phyloP scores from a whole-genome alignment of 1,140 invertebrate species.

The Mylabris phalerata region DNA sequence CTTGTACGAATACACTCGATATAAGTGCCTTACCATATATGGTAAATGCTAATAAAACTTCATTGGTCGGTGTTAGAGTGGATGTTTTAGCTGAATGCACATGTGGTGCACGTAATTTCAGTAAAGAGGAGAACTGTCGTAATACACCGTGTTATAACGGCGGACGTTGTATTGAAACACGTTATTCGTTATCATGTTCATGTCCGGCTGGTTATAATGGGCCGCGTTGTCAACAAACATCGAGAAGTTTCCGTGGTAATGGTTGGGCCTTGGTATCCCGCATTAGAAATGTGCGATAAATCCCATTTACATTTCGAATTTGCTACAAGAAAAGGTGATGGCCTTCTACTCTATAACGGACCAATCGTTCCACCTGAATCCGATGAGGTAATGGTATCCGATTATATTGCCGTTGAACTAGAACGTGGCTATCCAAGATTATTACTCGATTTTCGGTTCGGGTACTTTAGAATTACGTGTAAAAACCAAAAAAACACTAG shows the following conservation, averaged over 20 bases:
- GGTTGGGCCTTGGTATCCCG: conserved; percentile 95
- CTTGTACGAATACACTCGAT: conserved; percentile 87
- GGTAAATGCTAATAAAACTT: conserved; percentile 95
- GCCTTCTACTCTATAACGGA: conserved; percentile 93
- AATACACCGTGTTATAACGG: conserved; percentile 91
- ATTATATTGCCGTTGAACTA: conserved; percentile 91
- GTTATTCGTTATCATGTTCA: conserved; percentile 78
- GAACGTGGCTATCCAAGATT: conserved; percentile 84
- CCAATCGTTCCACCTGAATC: conserved; percentile 86
- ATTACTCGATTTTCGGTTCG: conserved; percentile 90
- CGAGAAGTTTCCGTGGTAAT: conserved; percentile 84
- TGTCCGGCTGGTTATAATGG: conserved; percentile 90
- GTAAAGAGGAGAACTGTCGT: conserved; percentile 79
- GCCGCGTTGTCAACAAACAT: conserved; percentile 92
- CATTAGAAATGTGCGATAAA: conserved; percentile 91
- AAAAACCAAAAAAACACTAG: conserved; percentile 76
- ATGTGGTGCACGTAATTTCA: conserved; percentile 85
- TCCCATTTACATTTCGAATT: conserved; percentile 94
- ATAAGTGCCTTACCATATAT: conserved; percentile 86
- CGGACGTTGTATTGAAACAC: conserved; percentile 83
- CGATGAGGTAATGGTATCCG: conserved; percentile 81
- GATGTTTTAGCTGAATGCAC: conserved; percentile 86
- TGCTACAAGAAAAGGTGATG: conserved; percentile 82
- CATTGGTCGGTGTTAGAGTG: conserved; percentile 85
- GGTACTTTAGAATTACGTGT: conserved; percentile 85